Percentiles rank a stretch among this genome's conserved stretches.
Conservation (phyloP, 2,888 invertebrate species). For the Electrophaes corylata region DNA sequence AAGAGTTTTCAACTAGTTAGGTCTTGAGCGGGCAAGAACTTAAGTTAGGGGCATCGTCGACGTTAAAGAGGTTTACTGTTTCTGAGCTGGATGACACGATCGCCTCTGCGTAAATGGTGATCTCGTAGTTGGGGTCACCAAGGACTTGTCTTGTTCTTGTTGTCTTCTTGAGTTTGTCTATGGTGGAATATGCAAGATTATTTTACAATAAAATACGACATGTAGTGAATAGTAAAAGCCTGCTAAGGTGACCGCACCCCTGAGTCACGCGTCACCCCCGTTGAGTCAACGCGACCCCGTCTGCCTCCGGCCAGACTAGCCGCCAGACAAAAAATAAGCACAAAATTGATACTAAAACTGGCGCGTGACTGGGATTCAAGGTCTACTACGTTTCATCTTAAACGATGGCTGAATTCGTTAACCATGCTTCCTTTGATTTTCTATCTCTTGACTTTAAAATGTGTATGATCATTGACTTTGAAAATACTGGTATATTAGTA, state of each 20-base stretch:
- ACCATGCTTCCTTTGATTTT: conserved; percentile 9
- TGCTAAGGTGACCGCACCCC: conserved; percentile 53
- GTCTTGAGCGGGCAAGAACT: not conserved
- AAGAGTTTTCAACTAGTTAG: too few relatives aligned
- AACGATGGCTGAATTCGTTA: conserved; percentile 3
- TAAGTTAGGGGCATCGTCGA: not conserved
- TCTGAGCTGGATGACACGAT: not conserved
- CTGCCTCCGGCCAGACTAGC: conserved; percentile 48
- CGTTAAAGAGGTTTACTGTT: not conserved
- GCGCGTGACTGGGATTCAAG: conserved; percentile 27
- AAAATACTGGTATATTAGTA: not conserved
- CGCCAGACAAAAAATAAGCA: conserved; percentile 57
- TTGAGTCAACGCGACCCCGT: conserved; percentile 63
- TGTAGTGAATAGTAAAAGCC: conserved; percentile 1
- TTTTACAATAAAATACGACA: not conserved
- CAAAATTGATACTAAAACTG: conserved; percentile 49
- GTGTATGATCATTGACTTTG: not conserved
- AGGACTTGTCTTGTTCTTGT: not conserved
- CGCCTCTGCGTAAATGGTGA: too few relatives aligned
- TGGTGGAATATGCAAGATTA: not conserved
- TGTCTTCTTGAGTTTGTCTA: too few relatives aligned
- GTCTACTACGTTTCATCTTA: conserved; percentile 37
- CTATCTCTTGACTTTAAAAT: conserved; percentile 6
- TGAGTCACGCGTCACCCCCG: conserved; percentile 54
- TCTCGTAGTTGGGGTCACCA: not conserved